Percentiles rank a stretch among this genome's conserved stretches.
Evolutionary conservation across 37 sponge, comb jelly and placozoan species (phyloP).

Genomic region (Theonella swinhoei): DNA sequence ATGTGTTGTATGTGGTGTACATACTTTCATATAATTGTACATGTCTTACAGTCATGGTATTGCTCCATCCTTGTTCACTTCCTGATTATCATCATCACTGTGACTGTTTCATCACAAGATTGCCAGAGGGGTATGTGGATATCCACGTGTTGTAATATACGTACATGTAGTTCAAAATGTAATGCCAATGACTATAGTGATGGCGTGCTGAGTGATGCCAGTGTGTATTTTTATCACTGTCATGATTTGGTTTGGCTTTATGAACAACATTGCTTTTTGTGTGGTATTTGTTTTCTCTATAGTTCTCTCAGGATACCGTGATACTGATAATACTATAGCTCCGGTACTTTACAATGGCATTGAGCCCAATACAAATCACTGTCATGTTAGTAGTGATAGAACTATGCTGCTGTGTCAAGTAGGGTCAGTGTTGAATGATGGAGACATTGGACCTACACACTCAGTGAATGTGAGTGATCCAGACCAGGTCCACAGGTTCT

Average conservation of each 20-base stretch:
- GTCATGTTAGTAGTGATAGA: not conserved
- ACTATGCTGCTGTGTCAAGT: not conserved
- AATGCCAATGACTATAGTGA: too few relatives aligned
- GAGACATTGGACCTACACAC: not conserved
- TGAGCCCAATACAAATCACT: not conserved
- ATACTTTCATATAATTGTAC: not conserved
- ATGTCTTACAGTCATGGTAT: not conserved
- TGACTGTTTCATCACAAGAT: not conserved
- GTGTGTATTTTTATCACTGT: too few relatives aligned
- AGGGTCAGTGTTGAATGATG: not conserved
- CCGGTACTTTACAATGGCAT: not conserved
- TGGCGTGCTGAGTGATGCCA: too few relatives aligned
- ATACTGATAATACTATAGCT: not conserved
- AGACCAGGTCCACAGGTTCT: not conserved
- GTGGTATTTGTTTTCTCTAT: not conserved
- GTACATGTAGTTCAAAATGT: too few relatives aligned
- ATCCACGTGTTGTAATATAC: too few relatives aligned
- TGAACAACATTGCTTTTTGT: not conserved
- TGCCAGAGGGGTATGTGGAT: not conserved
- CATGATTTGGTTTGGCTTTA: too few relatives aligned
- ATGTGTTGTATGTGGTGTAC: not conserved
- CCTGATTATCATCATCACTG: too few relatives aligned
- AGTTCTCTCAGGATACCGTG: not conserved
- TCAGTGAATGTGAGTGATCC: not conserved
- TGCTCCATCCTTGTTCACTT: too few relatives aligned